Evolutionary conservation across 2,113 vertebrate genomes (phyloP).

Genomic region (Noctilio leporinus): DNA sequence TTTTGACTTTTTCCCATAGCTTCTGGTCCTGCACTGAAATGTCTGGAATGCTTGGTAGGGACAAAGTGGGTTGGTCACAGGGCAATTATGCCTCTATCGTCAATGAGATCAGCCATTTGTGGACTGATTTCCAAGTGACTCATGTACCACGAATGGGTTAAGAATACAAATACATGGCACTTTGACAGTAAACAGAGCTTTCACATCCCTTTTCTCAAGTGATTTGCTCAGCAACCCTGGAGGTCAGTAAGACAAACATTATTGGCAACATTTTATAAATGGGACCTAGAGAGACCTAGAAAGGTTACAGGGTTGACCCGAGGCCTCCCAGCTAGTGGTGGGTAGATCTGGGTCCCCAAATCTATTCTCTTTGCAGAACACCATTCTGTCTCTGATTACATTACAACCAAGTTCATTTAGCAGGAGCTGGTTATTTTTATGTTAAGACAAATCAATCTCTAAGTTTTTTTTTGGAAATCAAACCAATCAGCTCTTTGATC

Average conservation of each 20-base stretch:
- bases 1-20: constrained; percentile 79
- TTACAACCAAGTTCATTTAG: background rate
- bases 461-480: background rate
- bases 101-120: background rate
- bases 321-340: background rate
- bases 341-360: background rate
- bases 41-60: constrained; percentile 63
- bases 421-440: background rate
- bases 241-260: background rate
- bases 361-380: background rate
- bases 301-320: background rate
- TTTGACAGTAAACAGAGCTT: background rate
- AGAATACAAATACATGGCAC: background rate
- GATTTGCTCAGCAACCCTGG: background rate
- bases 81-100: background rate
- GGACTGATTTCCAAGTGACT: constrained; percentile 7
- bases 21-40: constrained; percentile 28
- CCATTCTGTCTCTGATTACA: background rate
- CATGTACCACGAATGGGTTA: background rate
- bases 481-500: background rate
- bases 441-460: background rate
- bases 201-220: background rate
- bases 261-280: background rate
- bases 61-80: constrained; percentile 29
- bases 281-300: background rate